Conservation (phyloP, 2,113 vertebrate genomes). For the Hydrolagus affinis region DNA sequence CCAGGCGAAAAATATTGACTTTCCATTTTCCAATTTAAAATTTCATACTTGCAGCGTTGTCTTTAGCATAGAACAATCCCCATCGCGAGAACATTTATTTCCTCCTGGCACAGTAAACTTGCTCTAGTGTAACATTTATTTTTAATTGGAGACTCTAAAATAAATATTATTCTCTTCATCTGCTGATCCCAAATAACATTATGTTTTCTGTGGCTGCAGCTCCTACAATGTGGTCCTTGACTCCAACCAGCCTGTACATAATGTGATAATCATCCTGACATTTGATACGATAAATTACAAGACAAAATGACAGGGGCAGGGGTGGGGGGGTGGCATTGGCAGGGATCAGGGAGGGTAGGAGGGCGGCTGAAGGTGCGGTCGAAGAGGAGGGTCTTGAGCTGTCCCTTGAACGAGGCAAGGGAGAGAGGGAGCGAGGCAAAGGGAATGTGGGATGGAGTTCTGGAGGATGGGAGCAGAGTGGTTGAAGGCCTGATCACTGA, state of each 20-base stretch:
- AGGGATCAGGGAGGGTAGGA: too few relatives aligned
- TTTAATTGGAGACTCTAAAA: conserved; percentile 27
- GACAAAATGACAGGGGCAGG: too few relatives aligned
- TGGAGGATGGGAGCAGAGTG: too few relatives aligned
- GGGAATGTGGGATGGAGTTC: too few relatives aligned
- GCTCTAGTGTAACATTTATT: neutral
- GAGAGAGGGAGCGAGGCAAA: too few relatives aligned
- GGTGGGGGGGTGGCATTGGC: too few relatives aligned
- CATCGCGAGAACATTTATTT: neutral
- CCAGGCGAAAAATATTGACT: conserved; percentile 5
- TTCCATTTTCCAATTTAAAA: conserved; percentile 25
- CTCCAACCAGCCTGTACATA: neutral
- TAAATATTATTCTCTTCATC: neutral
- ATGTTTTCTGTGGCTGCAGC: neutral
- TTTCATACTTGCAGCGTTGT: neutral
- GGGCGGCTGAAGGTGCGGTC: too few relatives aligned
- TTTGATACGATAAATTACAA: too few relatives aligned
- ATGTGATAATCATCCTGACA: neutral
- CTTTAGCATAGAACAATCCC: neutral
- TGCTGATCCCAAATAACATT: conserved; percentile 12
- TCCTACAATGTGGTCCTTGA: neutral
- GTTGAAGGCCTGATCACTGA: too few relatives aligned
- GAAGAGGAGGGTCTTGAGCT: too few relatives aligned
- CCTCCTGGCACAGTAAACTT: neutral
- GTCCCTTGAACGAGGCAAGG: too few relatives aligned